Conservation (phyloP, 2,113 vertebrate genomes). For the Eulacestoma nigropectus region DNA sequence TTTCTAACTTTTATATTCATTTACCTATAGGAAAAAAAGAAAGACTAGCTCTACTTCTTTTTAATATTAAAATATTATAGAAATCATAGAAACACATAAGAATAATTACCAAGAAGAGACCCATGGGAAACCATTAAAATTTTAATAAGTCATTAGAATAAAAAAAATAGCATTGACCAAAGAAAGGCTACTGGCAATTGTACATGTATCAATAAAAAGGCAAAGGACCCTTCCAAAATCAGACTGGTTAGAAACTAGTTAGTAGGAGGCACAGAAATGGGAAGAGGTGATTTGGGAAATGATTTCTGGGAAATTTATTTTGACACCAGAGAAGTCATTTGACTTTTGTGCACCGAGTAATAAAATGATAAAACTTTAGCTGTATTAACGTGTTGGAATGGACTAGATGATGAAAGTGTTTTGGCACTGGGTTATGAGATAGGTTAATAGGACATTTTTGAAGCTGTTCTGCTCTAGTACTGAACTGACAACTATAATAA, state of each 20-base stretch:
- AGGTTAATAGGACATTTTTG: slow-evolving; percentile 53
- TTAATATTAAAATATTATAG: neutral
- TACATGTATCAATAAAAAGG: neutral
- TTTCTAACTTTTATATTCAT: neutral
- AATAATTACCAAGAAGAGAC: neutral
- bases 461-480: slow-evolving; percentile 39
- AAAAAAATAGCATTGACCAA: neutral
- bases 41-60: neutral
- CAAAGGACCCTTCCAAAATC: neutral
- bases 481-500: slow-evolving; percentile 2
- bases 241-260: neutral
- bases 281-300: neutral
- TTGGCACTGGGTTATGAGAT: slow-evolving; percentile 10
- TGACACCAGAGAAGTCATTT: neutral
- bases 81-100: neutral
- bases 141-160: neutral
- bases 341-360: slow-evolving; percentile 5
- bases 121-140: neutral
- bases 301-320: slow-evolving; percentile 23
- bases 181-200: neutral
- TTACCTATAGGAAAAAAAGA: neutral
- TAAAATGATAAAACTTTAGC: slow-evolving; percentile 15
- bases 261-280: neutral
- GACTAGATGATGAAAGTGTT: slow-evolving; percentile 20
- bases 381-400: neutral